These are phyloP conservation scores for Acleris laterana DNA, from an alignment of 2,888 invertebrate genomes.

Conservation along the genomic window DNA sequence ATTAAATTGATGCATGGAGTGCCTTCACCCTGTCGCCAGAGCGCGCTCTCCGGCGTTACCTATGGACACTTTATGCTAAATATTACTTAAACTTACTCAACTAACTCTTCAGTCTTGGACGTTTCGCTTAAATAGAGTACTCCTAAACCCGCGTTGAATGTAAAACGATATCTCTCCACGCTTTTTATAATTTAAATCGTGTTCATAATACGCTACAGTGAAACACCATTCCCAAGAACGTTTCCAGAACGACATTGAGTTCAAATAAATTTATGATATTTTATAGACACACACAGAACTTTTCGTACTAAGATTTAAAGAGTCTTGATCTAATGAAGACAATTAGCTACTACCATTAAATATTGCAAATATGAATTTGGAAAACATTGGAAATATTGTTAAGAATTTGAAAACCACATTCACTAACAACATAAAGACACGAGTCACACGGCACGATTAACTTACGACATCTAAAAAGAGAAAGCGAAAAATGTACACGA, in stretches of 20 bases:
- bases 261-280: slow-evolving; percentile 39
- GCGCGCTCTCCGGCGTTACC: slow-evolving; percentile 62
- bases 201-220: slow-evolving; percentile 50
- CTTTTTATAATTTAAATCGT: slow-evolving; percentile 48
- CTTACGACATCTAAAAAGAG: slow-evolving; percentile 75
- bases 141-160: slow-evolving; percentile 82
- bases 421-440: slow-evolving; percentile 67
- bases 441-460: slow-evolving; percentile 67
- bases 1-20: slow-evolving; percentile 16
- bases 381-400: slow-evolving; percentile 49
- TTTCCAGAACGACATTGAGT: slow-evolving; percentile 38
- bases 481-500: slow-evolving; percentile 71
- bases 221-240: slow-evolving; percentile 50
- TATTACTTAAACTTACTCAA: slow-evolving; percentile 81
- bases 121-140: slow-evolving; percentile 83
- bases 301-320: slow-evolving; percentile 45
- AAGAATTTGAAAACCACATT: slow-evolving; percentile 71
- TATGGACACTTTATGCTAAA: slow-evolving; percentile 82
- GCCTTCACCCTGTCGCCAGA: slow-evolving; percentile 11
- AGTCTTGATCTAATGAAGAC: slow-evolving; percentile 41
- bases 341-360: slow-evolving; percentile 47
- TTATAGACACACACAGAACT: slow-evolving; percentile 51
- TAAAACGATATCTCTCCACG: slow-evolving; percentile 57
- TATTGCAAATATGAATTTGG: slow-evolving; percentile 42
- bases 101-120: slow-evolving; percentile 84